Percentiles rank a stretch among this genome's conserved stretches.
These are phyloP conservation scores for Ceratoteleas bidentatus DNA, from an alignment of 1,140 invertebrate species.

Conservation along the genomic window DNA sequence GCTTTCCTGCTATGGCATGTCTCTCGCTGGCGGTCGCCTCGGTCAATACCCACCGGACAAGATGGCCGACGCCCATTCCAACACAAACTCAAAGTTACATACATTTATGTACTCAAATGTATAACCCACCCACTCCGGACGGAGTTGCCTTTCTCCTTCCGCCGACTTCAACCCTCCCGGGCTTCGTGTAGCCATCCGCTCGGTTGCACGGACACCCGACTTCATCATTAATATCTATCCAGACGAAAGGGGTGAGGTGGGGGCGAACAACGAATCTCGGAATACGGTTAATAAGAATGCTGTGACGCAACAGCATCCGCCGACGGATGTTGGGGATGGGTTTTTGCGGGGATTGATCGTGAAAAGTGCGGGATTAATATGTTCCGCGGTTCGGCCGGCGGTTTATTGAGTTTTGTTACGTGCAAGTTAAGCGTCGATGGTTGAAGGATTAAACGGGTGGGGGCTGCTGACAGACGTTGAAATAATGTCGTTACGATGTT, in stretches of 20 bases:
- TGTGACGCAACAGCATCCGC: constrained; percentile 31
- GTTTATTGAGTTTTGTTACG: no score
- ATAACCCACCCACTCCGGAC: constrained; percentile 79
- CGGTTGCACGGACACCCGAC: constrained; percentile 78
- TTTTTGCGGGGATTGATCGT: background rate
- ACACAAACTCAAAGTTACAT: constrained; percentile 81
- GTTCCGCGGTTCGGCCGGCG: no score
- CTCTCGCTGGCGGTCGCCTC: constrained; percentile 79
- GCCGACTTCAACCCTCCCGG: constrained; percentile 73
- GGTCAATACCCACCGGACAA: constrained; percentile 83
- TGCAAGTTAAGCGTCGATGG: no score
- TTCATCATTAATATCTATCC: constrained; percentile 77
- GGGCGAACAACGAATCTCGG: constrained; percentile 64
- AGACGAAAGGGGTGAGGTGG: constrained; percentile 21
- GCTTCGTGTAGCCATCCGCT: constrained; percentile 69
- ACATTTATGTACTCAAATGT: constrained; percentile 82
- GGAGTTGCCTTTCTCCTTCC: constrained; percentile 77
- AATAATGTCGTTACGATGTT: no score
- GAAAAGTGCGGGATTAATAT: no score
- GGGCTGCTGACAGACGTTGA: no score
- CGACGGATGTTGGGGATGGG: background rate
- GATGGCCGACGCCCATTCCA: constrained; percentile 82
- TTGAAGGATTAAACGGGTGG: no score
- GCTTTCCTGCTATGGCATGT: constrained; percentile 77
- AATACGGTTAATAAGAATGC: constrained; percentile 63